phyloP scores from a whole-genome alignment of 1,140 invertebrate genomes.

The Caenorhabditis inopinata region DNA sequence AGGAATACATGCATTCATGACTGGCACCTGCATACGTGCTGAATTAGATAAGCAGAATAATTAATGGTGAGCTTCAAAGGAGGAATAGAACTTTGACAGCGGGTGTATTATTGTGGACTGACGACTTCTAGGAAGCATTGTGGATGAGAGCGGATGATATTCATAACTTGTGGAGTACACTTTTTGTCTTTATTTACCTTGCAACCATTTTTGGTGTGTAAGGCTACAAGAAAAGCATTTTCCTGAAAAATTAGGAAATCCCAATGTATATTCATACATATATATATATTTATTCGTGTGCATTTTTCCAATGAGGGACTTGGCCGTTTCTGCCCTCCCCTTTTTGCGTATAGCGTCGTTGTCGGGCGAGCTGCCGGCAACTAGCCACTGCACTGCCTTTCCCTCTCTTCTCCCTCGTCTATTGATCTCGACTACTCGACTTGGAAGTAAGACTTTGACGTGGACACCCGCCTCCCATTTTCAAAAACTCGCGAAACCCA shows the following conservation, averaged over 20 bases:
- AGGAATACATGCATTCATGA: no score
- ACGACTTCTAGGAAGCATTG: no score
- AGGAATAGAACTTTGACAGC: no score
- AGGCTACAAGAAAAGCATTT: background rate
- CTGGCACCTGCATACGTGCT: no score
- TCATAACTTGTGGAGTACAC: background rate
- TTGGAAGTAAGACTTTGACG: conserved; percentile 9
- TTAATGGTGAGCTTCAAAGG: no score
- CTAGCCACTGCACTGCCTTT: background rate
- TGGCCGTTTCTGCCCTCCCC: conserved; percentile 4
- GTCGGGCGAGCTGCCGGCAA: background rate
- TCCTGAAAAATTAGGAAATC: background rate
- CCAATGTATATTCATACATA: background rate
- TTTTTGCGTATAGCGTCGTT: conserved; percentile 14
- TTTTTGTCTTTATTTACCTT: conserved; percentile 1
- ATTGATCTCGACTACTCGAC: background rate
- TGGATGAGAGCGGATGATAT: background rate
- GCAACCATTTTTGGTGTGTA: background rate
- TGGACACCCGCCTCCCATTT: conserved; percentile 24
- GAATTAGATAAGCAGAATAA: no score
- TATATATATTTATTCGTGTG: conserved; percentile 1
- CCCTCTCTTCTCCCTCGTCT: conserved; percentile 1
- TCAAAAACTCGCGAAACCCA: conserved; percentile 25
- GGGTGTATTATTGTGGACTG: no score
- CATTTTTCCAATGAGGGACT: conserved; percentile 23